Evolutionary conservation across 53 echinoderm and acorn worm species (phyloP), one percentile per base, ranked within the genome.

Genomic region (Stichopus horrens): DNA sequence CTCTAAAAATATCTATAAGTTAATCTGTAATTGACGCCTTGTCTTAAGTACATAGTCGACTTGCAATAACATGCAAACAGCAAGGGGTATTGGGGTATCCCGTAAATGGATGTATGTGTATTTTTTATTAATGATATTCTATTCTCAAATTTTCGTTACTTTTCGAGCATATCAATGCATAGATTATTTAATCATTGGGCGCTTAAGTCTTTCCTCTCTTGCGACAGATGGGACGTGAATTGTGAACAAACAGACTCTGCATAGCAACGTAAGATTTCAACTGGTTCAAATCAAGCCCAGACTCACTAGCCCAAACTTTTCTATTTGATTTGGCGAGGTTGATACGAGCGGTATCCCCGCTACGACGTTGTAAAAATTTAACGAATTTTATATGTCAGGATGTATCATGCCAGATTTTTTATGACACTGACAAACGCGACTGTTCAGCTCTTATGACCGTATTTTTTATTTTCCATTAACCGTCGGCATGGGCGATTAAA

Each of bases 201-300:
- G 37, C 37, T 37, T 37, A 37, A 37, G 37, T 37, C 37, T 37
- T 37, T 16, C 4, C 6, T 68, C 16, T 7, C n/a, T 56, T 16
- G 7, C 79, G 79, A 54, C 79, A 79, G 79, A 79, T 79, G 79
- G 79, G 79, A 56, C 54, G 56, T 37, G 79, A 79, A 14, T 79
- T 79, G 79, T 16, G 79, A 79, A 56, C 79, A 79, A 79, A 79
- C 79, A 79, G 18, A 55, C 21, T 56, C 23, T 79, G 54, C 79
- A 79, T 56, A 79, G 21, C 79, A 20, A 79, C 79, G 8, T 53
- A 79, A 20, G 23, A 79, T 54, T 79, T 55, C 54, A 55, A n/a
- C 79, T 56, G 37, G 56, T 79, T 79, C 16, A 16, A 74, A 79
- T 79, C 54, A n/a, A 55, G 13, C 79, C 54, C 54, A 19, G 11